Conservation (phyloP, 2,888 invertebrate species). For the Acrocyrtus sp. region DNA sequence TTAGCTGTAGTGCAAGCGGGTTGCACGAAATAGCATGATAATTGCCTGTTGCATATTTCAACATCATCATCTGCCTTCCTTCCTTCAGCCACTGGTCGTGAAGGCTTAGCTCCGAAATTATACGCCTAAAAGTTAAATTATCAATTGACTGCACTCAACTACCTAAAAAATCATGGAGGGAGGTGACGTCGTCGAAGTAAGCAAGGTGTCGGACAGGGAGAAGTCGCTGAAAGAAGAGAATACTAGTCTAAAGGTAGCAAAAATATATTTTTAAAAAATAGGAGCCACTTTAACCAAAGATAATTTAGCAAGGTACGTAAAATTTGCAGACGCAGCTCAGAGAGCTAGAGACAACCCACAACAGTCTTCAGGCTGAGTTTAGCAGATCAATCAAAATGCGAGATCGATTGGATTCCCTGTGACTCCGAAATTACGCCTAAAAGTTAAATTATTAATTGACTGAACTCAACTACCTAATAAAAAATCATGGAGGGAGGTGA, state of each 20-base stretch:
- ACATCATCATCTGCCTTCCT: constrained; percentile 27
- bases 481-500: too few relatives aligned
- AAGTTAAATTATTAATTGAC: too few relatives aligned
- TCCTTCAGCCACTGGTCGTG: too few relatives aligned
- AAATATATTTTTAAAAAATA: too few relatives aligned
- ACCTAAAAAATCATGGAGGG: constrained; percentile 12
- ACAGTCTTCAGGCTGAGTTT: constrained; percentile 52
- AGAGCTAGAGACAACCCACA: constrained; percentile 56
- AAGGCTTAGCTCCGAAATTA: too few relatives aligned
- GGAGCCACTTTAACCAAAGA: too few relatives aligned
- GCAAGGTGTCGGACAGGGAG: constrained; percentile 54
- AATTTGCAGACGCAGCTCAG: constrained; percentile 56
- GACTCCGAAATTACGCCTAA: too few relatives aligned
- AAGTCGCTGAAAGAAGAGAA: constrained; percentile 57
- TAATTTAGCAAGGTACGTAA: too few relatives aligned
- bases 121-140: too few relatives aligned
- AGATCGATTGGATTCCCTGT: constrained; percentile 59
- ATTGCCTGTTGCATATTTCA: constrained; percentile 43
- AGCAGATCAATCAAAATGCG: constrained; percentile 55
- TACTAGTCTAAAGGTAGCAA: constrained; percentile 57
- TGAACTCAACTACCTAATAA: too few relatives aligned
- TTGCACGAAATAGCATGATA: constrained; percentile 12
- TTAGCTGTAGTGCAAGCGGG: constrained; percentile 18
- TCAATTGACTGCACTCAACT: not conserved
- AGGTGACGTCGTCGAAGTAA: constrained; percentile 17